Percentiles rank a stretch among this genome's conserved stretches.
phyloP scores from a whole-genome alignment of 2,888 invertebrate genomes.

The Plutella xylostella region DNA sequence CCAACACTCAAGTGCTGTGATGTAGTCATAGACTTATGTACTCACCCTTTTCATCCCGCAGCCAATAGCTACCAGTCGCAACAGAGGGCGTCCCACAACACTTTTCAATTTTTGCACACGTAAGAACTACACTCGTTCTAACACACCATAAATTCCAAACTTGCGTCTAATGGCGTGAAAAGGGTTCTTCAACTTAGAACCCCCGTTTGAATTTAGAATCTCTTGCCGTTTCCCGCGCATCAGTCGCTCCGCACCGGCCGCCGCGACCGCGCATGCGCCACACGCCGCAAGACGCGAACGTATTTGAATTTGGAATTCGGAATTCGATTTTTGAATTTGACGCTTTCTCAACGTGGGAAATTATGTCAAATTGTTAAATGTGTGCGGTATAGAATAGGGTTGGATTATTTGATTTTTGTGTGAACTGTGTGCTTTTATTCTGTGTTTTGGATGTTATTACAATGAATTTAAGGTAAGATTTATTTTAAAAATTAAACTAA shows the following conservation, averaged over 20 bases:
- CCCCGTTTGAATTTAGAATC: background rate
- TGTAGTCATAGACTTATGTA: too few relatives aligned
- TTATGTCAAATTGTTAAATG: conserved; percentile 46
- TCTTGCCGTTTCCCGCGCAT: background rate
- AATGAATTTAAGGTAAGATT: conserved; percentile 2
- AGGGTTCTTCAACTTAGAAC: background rate
- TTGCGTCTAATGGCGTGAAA: too few relatives aligned
- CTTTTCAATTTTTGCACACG: too few relatives aligned
- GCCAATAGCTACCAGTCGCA: too few relatives aligned
- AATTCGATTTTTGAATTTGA: conserved; percentile 29
- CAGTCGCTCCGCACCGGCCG: background rate
- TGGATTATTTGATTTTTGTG: background rate
- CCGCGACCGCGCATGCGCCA: conserved; percentile 7
- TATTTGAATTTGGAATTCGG: conserved; percentile 8
- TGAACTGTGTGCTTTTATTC: conserved; percentile 3
- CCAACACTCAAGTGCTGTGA: too few relatives aligned
- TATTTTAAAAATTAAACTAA: background rate
- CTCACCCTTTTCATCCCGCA: too few relatives aligned
- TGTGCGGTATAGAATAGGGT: conserved; percentile 9
- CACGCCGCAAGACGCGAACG: too few relatives aligned
- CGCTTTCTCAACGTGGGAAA: conserved; percentile 43
- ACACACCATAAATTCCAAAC: too few relatives aligned
- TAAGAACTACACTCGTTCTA: too few relatives aligned
- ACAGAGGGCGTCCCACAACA: too few relatives aligned
- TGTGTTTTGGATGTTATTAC: conserved; percentile 3